Conservation (phyloP, 2,797 vertebrate species). For the Scolopax bukidnonensis region DNA sequence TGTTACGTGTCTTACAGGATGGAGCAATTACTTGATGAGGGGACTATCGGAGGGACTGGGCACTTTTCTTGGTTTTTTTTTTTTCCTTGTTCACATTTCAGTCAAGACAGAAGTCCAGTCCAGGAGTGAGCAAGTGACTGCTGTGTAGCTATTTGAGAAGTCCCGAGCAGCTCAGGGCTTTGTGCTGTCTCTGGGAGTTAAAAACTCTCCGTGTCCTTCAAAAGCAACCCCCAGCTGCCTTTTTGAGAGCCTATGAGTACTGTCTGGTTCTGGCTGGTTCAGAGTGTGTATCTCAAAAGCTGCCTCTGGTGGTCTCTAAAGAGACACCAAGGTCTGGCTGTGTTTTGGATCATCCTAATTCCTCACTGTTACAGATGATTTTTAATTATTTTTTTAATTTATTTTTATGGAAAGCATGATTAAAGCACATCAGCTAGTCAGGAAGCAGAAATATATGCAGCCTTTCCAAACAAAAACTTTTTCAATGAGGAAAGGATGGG, state of each 20-base stretch:
- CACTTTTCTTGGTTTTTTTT: not conserved
- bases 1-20: not conserved
- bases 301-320: not conserved
- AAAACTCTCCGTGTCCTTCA: not conserved
- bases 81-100: not conserved
- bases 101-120: not conserved
- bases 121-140: not conserved
- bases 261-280: not conserved
- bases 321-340: not conserved
- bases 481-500: not conserved
- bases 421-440: not conserved
- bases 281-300: not conserved
- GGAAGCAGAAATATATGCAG: not conserved
- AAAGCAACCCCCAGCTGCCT: not conserved
- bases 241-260: not conserved
- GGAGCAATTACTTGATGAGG: not conserved
- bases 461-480: not conserved
- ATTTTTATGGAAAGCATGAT: not conserved
- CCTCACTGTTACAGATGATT: not conserved
- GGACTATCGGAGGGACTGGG: not conserved
- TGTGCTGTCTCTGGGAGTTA: not conserved
- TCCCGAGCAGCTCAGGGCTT: not conserved
- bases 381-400: not conserved
- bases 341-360: not conserved
- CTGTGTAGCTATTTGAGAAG: not conserved